These are phyloP conservation scores for Abscondita cerata DNA, from an alignment of 2,888 invertebrate species.

Conservation along the genomic window DNA sequence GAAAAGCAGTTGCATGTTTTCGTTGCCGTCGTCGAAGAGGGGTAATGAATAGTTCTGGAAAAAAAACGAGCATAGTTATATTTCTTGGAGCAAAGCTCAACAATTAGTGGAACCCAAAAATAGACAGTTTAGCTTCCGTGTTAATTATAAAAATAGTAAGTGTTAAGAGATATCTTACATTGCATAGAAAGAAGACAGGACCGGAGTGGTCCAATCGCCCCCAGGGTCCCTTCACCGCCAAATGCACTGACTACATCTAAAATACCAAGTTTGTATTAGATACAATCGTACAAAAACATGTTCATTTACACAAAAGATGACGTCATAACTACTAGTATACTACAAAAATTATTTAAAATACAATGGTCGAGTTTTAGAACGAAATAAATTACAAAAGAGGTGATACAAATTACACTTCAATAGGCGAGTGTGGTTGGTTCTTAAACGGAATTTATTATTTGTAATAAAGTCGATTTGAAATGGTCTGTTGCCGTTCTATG, in stretches of 20 bases:
- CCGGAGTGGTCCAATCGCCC: conserved; percentile 60
- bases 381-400: conserved; percentile 33
- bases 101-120: conserved; percentile 26
- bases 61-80: too few relatives aligned
- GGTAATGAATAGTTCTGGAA: conserved; percentile 57
- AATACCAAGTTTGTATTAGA: conserved; percentile 59
- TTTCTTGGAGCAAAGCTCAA: too few relatives aligned
- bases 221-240: conserved; percentile 75
- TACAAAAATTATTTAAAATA: conserved; percentile 6
- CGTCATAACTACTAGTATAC: conserved; percentile 10
- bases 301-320: conserved; percentile 9
- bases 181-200: conserved; percentile 55
- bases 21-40: conserved; percentile 49
- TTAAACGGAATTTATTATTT: conserved; percentile 46
- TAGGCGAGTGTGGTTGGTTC: conserved; percentile 40
- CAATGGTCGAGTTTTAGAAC: conserved; percentile 18
- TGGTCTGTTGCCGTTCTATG: conserved; percentile 44
- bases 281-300: conserved; percentile 31
- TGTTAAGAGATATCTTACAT: conserved; percentile 55
- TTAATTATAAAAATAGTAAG: conserved; percentile 35
- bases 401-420: conserved; percentile 33
- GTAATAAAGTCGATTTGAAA: conserved; percentile 46
- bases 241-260: conserved; percentile 89
- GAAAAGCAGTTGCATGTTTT: conserved; percentile 52
- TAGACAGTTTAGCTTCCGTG: conserved; percentile 28